phyloP scores from a whole-genome alignment of 1,140 invertebrate species.

The Apocrypta bakeri region DNA sequence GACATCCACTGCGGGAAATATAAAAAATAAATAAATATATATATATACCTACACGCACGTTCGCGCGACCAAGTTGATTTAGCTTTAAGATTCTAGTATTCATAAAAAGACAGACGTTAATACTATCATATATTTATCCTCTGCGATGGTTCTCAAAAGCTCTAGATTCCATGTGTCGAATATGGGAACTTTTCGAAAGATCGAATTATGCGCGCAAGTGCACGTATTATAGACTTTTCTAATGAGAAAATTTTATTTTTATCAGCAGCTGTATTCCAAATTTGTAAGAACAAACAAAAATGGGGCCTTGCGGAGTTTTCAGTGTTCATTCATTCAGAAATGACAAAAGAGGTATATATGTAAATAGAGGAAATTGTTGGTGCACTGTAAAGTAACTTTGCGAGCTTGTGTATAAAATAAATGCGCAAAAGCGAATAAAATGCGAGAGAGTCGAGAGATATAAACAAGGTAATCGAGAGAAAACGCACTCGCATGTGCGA shows the following conservation, averaged over 20 bases:
- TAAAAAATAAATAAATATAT: conserved; percentile 12
- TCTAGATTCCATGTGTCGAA: neutral
- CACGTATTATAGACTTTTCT: conserved; percentile 35
- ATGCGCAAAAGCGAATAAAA: neutral
- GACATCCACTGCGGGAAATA: conserved; percentile 8
- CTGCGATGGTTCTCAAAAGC: conserved; percentile 57
- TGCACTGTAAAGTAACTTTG: conserved; percentile 24
- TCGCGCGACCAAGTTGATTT: conserved; percentile 54
- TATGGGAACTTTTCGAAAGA: conserved; percentile 6
- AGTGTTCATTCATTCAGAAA: conserved; percentile 40
- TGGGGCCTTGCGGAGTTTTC: conserved; percentile 48
- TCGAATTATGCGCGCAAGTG: neutral
- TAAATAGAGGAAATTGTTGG: conserved; percentile 34
- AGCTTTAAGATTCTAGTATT: conserved; percentile 64
- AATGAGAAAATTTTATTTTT: conserved; percentile 47
- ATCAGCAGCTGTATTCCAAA: conserved; percentile 34
- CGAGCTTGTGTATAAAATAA: conserved; percentile 34
- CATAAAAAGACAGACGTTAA: conserved; percentile 57
- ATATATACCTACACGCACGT: conserved; percentile 35
- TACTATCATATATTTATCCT: conserved; percentile 59
- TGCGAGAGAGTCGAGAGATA: neutral
- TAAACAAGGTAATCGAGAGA: neutral
- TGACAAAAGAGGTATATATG: conserved; percentile 16
- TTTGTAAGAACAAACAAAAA: conserved; percentile 36
- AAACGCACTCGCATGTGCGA: conserved; percentile 1